Evolutionary conservation across 2,113 vertebrate species (phyloP).

Genomic region (Tyrannus savana): DNA sequence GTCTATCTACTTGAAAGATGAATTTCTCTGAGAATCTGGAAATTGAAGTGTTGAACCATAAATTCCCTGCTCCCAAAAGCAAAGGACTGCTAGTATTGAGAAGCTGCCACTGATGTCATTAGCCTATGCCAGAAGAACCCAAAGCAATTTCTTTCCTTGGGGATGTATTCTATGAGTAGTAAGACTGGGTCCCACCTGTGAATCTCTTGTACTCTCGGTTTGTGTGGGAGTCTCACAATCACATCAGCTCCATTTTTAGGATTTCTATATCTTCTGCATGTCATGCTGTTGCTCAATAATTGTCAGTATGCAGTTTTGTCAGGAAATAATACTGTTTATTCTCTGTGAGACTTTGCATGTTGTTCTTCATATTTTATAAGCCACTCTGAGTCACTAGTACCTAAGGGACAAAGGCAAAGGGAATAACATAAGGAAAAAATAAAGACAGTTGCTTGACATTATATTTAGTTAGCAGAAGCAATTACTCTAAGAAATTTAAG

Average conservation of each 20-base stretch:
- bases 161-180: neutral
- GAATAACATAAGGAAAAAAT: neutral
- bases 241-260: slow-evolving; percentile 42
- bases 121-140: neutral
- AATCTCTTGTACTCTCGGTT: neutral
- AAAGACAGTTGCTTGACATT: neutral
- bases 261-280: slow-evolving; percentile 15
- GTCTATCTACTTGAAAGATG: neutral
- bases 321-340: slow-evolving; percentile 60
- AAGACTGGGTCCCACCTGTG: neutral
- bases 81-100: neutral
- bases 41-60: neutral
- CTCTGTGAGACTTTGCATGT: slow-evolving; percentile 17
- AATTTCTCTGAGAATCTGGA: neutral
- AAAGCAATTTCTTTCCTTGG: neutral
- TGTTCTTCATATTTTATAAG: slow-evolving; percentile 55
- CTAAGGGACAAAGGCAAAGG: slow-evolving; percentile 9
- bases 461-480: neutral
- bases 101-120: neutral
- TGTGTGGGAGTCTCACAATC: slow-evolving; percentile 30
- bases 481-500: neutral
- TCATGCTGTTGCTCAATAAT: slow-evolving; percentile 23
- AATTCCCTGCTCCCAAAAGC: neutral
- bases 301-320: slow-evolving; percentile 8
- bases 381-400: slow-evolving; percentile 32